Conservation (phyloP, 2,113 vertebrate genomes). For the Nannobrachium achirus region DNA sequence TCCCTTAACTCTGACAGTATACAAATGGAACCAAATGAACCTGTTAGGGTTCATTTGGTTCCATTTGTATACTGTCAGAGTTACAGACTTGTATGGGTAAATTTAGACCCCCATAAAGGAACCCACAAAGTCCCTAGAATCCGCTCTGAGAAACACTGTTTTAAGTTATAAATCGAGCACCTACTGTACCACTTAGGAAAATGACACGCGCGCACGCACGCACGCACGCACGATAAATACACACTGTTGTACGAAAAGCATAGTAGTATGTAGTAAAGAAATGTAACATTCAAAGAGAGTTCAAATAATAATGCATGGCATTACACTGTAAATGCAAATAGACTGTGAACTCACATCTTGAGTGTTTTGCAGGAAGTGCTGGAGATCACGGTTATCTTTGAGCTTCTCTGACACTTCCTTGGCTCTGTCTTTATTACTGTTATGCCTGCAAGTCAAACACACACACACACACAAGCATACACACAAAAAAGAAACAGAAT, state of each 20-base stretch:
- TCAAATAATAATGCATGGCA: slow-evolving; percentile 18
- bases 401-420: slow-evolving; percentile 82
- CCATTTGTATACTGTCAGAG: no score
- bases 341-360: slow-evolving; percentile 85
- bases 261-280: slow-evolving; percentile 19
- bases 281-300: slow-evolving; percentile 11
- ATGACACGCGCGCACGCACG: slow-evolving; percentile 23
- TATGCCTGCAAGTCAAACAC: slow-evolving; percentile 74
- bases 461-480: slow-evolving; percentile 10
- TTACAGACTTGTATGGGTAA: no score
- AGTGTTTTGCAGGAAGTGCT: slow-evolving; percentile 93
- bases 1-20: no score
- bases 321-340: slow-evolving; percentile 11
- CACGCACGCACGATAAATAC: no score
- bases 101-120: no score
- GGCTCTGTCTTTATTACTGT: slow-evolving; percentile 78
- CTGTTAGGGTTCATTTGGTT: no score
- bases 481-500: slow-evolving; percentile 22
- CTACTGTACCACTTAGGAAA: slow-evolving; percentile 40
- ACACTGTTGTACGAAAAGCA: slow-evolving; percentile 1
- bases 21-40: no score
- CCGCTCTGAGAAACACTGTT: no score
- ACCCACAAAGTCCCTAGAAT: no score
- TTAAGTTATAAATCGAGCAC: no score
- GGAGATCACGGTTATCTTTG: slow-evolving; percentile 89